These are phyloP conservation scores for Ectemnius continuus DNA, from an alignment of 2,888 invertebrate species.

Conservation along the genomic window DNA sequence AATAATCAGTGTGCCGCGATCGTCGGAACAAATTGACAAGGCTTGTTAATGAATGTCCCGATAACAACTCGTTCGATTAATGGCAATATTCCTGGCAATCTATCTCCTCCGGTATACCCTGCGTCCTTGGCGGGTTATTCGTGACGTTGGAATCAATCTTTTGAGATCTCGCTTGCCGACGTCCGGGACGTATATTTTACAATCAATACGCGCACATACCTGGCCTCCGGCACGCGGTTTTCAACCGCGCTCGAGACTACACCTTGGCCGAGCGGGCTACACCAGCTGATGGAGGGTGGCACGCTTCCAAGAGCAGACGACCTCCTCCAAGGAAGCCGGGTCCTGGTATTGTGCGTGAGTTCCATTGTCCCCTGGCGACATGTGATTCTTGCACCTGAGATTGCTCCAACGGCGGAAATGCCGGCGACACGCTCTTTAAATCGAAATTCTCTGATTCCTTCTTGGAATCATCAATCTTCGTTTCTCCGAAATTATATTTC, in stretches of 20 bases:
- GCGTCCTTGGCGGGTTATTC: background rate
- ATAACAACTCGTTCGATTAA: constrained; percentile 5
- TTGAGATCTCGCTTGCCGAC: constrained; percentile 1
- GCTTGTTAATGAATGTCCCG: background rate
- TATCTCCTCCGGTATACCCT: background rate
- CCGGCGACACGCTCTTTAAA: constrained; percentile 37
- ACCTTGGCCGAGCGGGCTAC: constrained; percentile 26
- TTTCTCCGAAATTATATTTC: too few relatives aligned
- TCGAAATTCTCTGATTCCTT: background rate
- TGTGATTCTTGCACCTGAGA: constrained; percentile 64
- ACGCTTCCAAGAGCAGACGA: constrained; percentile 61
- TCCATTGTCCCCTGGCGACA: constrained; percentile 55
- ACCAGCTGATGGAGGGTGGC: constrained; percentile 65
- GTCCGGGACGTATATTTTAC: background rate
- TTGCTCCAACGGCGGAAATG: constrained; percentile 26
- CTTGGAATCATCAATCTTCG: too few relatives aligned
- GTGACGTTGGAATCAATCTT: constrained; percentile 7
- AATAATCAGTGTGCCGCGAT: constrained; percentile 3
- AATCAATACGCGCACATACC: constrained; percentile 45
- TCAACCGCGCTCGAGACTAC: constrained; percentile 44
- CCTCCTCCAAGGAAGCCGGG: constrained; percentile 19
- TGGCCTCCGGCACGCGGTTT: constrained; percentile 39
- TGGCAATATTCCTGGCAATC: background rate
- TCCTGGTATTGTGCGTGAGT: constrained; percentile 51
- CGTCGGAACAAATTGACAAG: background rate